Evolutionary conservation across 2,113 vertebrate species (phyloP).

Genomic region (Paralichthys olivaceus): DNA sequence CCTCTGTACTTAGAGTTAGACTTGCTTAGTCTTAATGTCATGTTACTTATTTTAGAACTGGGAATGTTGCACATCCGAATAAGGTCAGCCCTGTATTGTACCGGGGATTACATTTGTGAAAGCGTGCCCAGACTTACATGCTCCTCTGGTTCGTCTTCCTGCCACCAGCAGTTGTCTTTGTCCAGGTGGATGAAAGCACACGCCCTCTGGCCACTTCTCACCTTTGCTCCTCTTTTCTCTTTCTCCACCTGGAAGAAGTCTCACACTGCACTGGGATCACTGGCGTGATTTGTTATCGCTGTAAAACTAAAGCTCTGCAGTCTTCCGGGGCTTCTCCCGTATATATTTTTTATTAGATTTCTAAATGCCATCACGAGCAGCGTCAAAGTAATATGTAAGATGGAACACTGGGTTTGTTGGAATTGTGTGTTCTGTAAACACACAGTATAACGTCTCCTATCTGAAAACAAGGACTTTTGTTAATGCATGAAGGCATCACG

Average conservation of each 20-base stretch:
- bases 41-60: constrained; percentile 11
- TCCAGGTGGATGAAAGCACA: constrained; percentile 53
- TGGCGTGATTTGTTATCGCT: neutral
- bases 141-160: constrained; percentile 28
- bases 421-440: neutral
- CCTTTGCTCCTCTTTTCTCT: constrained; percentile 27
- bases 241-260: constrained; percentile 8
- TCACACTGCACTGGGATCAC: constrained; percentile 9
- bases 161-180: constrained; percentile 52
- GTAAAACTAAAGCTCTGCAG: neutral
- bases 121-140: constrained; percentile 3
- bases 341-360: constrained; percentile 3
- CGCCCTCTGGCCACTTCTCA: constrained; percentile 51
- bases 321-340: constrained; percentile 6
- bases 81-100: constrained; percentile 11
- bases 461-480: neutral
- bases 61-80: constrained; percentile 13
- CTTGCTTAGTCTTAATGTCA: constrained; percentile 14
- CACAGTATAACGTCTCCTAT: neutral
- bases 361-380: neutral
- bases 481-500: too few species aligned
- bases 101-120: constrained; percentile 24
- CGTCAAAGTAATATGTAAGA: neutral
- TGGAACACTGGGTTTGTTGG: too few species aligned
- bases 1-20: neutral